phyloP scores from a whole-genome alignment of 37 sponge, comb jelly and placozoan species.

The Diacarnus erythraeanus region DNA sequence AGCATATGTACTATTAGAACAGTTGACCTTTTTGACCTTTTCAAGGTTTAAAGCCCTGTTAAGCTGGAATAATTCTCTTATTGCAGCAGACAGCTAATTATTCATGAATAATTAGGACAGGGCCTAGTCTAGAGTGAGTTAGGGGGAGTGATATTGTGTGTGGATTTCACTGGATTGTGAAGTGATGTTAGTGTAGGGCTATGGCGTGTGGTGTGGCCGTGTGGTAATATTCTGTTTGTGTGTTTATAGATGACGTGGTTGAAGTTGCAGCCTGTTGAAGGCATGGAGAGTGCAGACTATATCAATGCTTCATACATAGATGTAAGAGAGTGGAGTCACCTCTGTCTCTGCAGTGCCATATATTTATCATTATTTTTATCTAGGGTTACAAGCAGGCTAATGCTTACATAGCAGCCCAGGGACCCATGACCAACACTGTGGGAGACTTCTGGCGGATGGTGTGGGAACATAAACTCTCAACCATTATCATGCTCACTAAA shows the following conservation, averaged over 20 bases:
- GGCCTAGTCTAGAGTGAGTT: neutral
- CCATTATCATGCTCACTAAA: slow-evolving; percentile 75
- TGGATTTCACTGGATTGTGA: no score
- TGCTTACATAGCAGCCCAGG: slow-evolving; percentile 71
- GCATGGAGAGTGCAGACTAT: slow-evolving; percentile 50
- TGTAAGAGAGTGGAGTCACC: slow-evolving; percentile 21
- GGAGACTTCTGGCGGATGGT: slow-evolving; percentile 81
- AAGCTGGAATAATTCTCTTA: no score
- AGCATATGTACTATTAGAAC: no score
- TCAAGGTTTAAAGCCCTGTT: no score
- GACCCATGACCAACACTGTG: slow-evolving; percentile 59
- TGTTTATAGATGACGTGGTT: slow-evolving; percentile 65
- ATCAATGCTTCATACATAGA: slow-evolving; percentile 71
- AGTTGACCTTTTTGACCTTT: no score
- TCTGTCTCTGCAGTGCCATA: neutral
- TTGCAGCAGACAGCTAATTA: no score
- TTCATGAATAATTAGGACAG: no score
- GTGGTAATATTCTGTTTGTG: neutral
- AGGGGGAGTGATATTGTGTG: neutral
- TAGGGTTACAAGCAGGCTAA: slow-evolving; percentile 37
- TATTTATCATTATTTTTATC: no score
- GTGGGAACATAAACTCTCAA: slow-evolving; percentile 55
- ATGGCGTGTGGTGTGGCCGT: neutral
- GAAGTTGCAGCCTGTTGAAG: slow-evolving; percentile 20
- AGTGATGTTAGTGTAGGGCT: neutral